phyloP scores from a whole-genome alignment of 2,113 vertebrate species.

The Forbesichthys agassizii region DNA sequence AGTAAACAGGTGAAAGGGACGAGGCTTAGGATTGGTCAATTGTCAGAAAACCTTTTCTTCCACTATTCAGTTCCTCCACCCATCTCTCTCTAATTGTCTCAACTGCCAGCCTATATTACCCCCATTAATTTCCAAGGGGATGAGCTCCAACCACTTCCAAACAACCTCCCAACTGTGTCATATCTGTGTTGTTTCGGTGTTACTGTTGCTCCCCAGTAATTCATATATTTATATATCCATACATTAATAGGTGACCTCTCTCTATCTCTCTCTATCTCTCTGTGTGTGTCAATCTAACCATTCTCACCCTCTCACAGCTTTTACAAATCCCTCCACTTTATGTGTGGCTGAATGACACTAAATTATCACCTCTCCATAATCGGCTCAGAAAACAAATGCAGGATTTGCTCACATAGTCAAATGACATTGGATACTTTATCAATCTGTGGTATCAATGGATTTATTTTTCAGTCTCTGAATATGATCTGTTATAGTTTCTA shows the following conservation, averaged over 20 bases:
- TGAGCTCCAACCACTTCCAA: conserved; percentile 33
- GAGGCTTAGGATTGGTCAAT: no score
- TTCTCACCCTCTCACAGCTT: conserved; percentile 48
- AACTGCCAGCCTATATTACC: background rate
- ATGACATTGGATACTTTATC: background rate
- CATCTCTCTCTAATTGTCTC: background rate
- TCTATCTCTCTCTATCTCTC: conserved; percentile 1
- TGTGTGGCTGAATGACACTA: conserved; percentile 56
- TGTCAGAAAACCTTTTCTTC: no score
- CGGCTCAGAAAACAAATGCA: conserved; percentile 30
- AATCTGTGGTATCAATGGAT: conserved; percentile 17
- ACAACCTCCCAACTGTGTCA: conserved; percentile 36
- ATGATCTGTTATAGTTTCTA: background rate
- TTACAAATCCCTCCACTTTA: conserved; percentile 49
- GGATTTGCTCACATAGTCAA: conserved; percentile 29
- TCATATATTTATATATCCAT: background rate
- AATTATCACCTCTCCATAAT: conserved; percentile 11
- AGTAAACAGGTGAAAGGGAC: no score
- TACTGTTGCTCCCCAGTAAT: no score
- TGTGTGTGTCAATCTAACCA: conserved; percentile 23
- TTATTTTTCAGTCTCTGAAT: conserved; percentile 13
- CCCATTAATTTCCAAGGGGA: conserved; percentile 7
- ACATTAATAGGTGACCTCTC: background rate
- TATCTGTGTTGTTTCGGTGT: no score
- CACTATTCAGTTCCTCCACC: no score